Base-by-base conservation (phyloP, 2,888 invertebrate species). In the Tuberolachnus salignus region DNA sequence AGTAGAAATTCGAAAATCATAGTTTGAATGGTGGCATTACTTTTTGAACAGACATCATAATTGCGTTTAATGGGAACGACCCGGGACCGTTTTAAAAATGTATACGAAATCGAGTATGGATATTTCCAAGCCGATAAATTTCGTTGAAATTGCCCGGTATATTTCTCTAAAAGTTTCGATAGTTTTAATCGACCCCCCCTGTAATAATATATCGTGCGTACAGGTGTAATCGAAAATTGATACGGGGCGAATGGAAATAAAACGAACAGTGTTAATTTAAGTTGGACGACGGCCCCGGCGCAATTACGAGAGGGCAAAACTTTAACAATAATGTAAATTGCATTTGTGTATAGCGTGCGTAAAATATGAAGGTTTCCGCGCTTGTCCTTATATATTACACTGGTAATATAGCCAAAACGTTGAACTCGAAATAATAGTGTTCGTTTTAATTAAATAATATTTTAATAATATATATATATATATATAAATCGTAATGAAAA, bases 281-380 rank as follows among this genome's bases (percentile, higher is more conserved):
- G 11, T 53, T 14, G 34, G 14, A 34, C 34, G 34, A 34, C 34
- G 34, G 19, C 16, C 21, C 2, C 42, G 10, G 3, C 14, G 59
- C 59, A 26, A 55, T 55, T 51, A 69, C 53, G 34, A 26, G 14
- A 42, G 42, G 55, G 21, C 21, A 55, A 55, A 55, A 42, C 10
- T 70, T 70, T 69, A 42, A 55, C 55, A 70, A 70, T 55, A 70
- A 70, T 44, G 21, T 55, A 55, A 70, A 70, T 55, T 55, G 16
- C 42, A 44, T 21, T 42, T 26, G 66, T 59, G 11, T 16, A 63
- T n/a, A 44, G 23, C 66, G 23, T 14, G 55, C 9, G 21, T 69
- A 70, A 55, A 55, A 44, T 70, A 21, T 55, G 44, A 55, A 67
- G 67, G 49, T 67, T 49, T 49, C 13, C 14, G 21, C 23, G 23